phyloP scores from a whole-genome alignment of 2,797 vertebrate species.

The Adelosebastes latens region DNA sequence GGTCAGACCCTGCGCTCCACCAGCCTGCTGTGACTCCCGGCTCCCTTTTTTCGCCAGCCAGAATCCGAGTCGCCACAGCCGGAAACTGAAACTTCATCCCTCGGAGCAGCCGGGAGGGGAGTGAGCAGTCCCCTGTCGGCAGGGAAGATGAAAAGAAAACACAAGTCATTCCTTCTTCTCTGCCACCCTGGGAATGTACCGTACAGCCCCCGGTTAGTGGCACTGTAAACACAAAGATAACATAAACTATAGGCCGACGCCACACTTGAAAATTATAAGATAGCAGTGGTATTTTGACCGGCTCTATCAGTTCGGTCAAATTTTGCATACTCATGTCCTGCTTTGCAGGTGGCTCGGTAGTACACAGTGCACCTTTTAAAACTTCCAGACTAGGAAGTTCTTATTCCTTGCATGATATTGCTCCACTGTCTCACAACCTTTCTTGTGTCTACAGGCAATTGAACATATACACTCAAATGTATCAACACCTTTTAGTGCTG shows the following conservation, averaged over 20 bases:
- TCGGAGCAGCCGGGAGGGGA: too few species aligned
- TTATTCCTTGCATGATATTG: neutral
- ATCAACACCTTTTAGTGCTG: neutral
- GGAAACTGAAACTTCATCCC: too few species aligned
- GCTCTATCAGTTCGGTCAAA: neutral
- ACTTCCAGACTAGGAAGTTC: neutral
- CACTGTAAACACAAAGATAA: neutral
- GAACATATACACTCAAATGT: neutral
- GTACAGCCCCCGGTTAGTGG: neutral
- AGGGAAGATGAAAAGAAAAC: neutral
- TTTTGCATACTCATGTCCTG: neutral
- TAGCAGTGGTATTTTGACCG: neutral
- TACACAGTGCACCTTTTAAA: neutral
- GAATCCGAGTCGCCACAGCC: too few species aligned
- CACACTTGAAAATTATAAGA: neutral
- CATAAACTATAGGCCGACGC: neutral
- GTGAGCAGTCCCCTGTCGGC: too few species aligned
- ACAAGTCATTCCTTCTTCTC: neutral
- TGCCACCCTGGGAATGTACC: too few species aligned
- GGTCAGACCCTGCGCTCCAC: neutral
- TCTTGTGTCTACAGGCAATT: neutral
- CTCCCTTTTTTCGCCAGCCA: too few species aligned
- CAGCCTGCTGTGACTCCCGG: neutral
- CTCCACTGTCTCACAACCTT: neutral
- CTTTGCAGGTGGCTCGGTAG: neutral